Evolutionary conservation across 1,140 invertebrate genomes (phyloP).

Genomic region (Calosoma granatense): DNA sequence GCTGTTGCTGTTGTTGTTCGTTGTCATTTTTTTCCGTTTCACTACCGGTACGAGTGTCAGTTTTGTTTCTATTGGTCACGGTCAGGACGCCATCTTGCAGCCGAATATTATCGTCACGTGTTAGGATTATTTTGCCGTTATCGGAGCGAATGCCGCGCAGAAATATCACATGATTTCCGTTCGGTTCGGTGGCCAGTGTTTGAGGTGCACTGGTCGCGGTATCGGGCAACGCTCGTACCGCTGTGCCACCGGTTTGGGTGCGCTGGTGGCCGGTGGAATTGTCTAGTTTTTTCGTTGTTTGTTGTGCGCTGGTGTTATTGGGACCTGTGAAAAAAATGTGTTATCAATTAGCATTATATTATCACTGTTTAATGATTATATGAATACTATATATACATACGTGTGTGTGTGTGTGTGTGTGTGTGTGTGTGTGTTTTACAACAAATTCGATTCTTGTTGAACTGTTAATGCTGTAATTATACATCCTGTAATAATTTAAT

Average conservation of each 20-base stretch:
- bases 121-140: not conserved
- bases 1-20: not conserved
- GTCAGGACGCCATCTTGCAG: not conserved
- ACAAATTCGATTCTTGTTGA: too few relatives aligned
- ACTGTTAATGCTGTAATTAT: too few relatives aligned
- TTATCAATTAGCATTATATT: too few relatives aligned
- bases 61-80: not conserved
- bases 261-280: not conserved
- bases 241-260: not conserved
- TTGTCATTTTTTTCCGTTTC: not conserved
- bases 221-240: not conserved
- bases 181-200: not conserved
- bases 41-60: not conserved
- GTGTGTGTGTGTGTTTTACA: too few relatives aligned
- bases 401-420: too few relatives aligned
- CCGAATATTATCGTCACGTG: not conserved
- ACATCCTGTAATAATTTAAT: too few relatives aligned
- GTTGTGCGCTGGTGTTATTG: not conserved
- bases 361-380: too few relatives aligned
- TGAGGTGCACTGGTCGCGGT: not conserved
- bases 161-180: not conserved
- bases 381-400: too few relatives aligned
- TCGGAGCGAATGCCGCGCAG: not conserved
- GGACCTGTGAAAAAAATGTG: slow-evolving; percentile 2
- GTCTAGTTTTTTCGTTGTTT: not conserved